Conservation (phyloP, 2,888 invertebrate genomes). For the Drosophila ezoana region DNA sequence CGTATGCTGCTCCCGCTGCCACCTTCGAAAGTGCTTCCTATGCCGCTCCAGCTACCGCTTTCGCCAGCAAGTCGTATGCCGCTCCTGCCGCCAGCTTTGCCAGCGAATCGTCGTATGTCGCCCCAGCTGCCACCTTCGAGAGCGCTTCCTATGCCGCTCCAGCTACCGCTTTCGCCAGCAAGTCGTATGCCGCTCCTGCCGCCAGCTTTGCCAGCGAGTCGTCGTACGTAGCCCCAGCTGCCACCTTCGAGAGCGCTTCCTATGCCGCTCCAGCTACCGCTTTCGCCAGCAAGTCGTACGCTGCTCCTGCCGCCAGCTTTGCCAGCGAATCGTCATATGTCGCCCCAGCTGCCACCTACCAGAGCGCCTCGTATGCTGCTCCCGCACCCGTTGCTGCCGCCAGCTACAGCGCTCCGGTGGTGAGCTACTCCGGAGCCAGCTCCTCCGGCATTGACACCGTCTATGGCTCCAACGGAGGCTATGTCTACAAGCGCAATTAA, state of each 20-base stretch:
- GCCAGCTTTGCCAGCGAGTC: conserved; percentile 6
- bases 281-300: conserved; percentile 11
- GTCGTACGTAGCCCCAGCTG: conserved; percentile 24
- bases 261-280: conserved; percentile 35
- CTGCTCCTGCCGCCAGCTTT: conserved; percentile 40
- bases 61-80: conserved; percentile 15
- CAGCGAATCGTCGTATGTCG: conserved; percentile 19
- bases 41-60: conserved; percentile 31
- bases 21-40: conserved; percentile 14
- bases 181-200: conserved; percentile 20
- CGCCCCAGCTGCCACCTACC: conserved; percentile 29
- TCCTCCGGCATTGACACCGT: conserved; percentile 69
- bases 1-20: conserved; percentile 25
- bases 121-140: conserved; percentile 25
- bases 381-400: conserved; percentile 53
- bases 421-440: conserved; percentile 30
- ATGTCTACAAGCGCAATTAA: conserved; percentile 71
- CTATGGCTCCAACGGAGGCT: conserved; percentile 82
- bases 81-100: conserved; percentile 12
- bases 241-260: conserved; percentile 20
- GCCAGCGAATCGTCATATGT: conserved; percentile 25
- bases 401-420: conserved; percentile 42
- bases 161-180: conserved; percentile 23
- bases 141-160: conserved; percentile 33
- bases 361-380: conserved; percentile 32